These are phyloP conservation scores for Mayetiola destructor DNA, from an alignment of 2,888 invertebrate genomes.

Conservation along the genomic window DNA sequence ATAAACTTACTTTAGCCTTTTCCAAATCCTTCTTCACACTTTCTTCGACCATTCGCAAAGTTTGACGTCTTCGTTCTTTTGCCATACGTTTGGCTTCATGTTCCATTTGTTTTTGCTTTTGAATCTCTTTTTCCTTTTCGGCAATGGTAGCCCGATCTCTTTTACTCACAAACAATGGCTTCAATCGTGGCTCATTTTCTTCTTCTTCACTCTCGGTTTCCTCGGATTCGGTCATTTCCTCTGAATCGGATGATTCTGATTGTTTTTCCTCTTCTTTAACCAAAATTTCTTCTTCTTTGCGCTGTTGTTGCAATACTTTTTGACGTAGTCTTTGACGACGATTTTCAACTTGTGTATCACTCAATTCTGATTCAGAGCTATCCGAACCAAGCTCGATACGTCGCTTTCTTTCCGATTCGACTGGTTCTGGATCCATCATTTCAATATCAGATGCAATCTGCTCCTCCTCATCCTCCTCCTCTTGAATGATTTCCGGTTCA, in stretches of 20 bases:
- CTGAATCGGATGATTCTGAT: slow-evolving; percentile 49
- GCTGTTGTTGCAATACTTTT: slow-evolving; percentile 52
- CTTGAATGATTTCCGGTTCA: slow-evolving; percentile 49
- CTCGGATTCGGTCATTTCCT: slow-evolving; percentile 70
- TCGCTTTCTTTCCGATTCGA: slow-evolving; percentile 23
- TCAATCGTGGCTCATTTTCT: slow-evolving; percentile 80
- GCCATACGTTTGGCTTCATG: slow-evolving; percentile 67
- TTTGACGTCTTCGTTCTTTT: slow-evolving; percentile 78
- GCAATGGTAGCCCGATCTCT: slow-evolving; percentile 88
- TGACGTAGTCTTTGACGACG: slow-evolving; percentile 55
- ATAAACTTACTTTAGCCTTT: slow-evolving; percentile 37
- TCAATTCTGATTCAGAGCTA: slow-evolving; percentile 70
- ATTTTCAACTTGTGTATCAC: slow-evolving; percentile 72
- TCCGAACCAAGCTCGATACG: slow-evolving; percentile 36
- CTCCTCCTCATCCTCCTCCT: slow-evolving; percentile 40
- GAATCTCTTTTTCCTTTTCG: slow-evolving; percentile 80
- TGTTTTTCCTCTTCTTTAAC: slow-evolving; percentile 44
- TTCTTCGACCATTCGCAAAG: slow-evolving; percentile 79
- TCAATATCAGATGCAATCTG: slow-evolving; percentile 27
- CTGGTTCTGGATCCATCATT: neutral
- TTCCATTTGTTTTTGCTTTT: slow-evolving; percentile 72
- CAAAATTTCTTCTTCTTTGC: slow-evolving; percentile 48
- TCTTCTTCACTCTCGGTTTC: slow-evolving; percentile 74
- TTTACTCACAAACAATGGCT: slow-evolving; percentile 88
- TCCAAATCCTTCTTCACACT: slow-evolving; percentile 68